Evolutionary conservation across 2,888 invertebrate species (phyloP), one percentile per base, ranked within the genome.

Genomic region (Lacanobia oleracea): DNA sequence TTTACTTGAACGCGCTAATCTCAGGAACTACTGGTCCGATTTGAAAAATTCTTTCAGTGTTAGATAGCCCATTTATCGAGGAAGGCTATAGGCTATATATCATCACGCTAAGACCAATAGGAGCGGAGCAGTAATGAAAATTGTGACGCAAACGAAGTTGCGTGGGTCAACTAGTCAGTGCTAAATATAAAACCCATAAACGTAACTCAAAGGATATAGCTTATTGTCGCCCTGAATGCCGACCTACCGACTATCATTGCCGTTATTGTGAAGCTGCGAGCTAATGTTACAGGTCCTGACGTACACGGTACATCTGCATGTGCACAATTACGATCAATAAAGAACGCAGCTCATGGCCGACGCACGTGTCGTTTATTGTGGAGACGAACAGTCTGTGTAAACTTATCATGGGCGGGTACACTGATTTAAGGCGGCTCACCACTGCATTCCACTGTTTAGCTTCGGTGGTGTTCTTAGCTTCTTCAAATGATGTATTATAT

Each of bases 241-340:
- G 51, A 27, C 43, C 1, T 10, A 6, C 33, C 33, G 33, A 33
- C 33, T n/a, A 14, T 53, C 50, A 63, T 48, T n/a, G 45, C 40
- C 59, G 14, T 33, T 23, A 54, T 70, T 64, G 63, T 75, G 65
- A 27, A 12, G 23, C 56, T 64, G 50, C 1, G 21, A 12, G 23
- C 18, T 1, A 51, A 56, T 7, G 14, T 50, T 56, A 62, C 40
- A 51, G 21, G 56, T n/a, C 21, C 16, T 16, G 40, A 48, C 59
- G 12, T 67, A 27, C 21, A 4, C 5, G 8, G 12, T 5, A 5
- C n/a, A 37, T 23, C 23, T 50, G 21, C 59, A 67, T 53, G 53
- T 65, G 65, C 61, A 65, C 79, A 68, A 66, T 75, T 70, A 56
- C 27, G 45, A 18, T 50, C 63, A 75, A 75, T 70, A 78, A 70